A percentile compares a stretch with the other conserved stretches of the same genome.
Evolutionary conservation across 2,797 vertebrate genomes (phyloP).

Genomic region (Labeo calbasu): DNA sequence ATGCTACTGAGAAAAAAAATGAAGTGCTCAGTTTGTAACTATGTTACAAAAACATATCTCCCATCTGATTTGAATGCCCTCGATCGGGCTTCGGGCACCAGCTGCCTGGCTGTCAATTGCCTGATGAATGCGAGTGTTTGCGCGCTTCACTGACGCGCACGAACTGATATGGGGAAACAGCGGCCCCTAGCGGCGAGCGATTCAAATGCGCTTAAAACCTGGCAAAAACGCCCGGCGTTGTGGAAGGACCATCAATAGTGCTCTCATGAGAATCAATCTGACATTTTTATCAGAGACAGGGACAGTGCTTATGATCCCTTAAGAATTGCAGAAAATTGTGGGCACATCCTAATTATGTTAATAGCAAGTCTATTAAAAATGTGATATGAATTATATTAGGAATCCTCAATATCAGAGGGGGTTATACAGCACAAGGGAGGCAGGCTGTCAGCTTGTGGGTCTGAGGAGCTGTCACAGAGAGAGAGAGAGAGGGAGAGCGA

Average conservation of each 20-base stretch:
- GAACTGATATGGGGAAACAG: slow-evolving; percentile 78
- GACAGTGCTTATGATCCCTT: slow-evolving; percentile 32
- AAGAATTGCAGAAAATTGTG: slow-evolving; percentile 28
- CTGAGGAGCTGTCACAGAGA: slow-evolving; percentile 61
- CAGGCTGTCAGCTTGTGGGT: slow-evolving; percentile 64
- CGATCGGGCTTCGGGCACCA: slow-evolving; percentile 41
- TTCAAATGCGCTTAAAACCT: slow-evolving; percentile 38
- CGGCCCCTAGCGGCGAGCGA: slow-evolving; percentile 75
- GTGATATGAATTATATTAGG: slow-evolving; percentile 48
- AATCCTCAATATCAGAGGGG: slow-evolving; percentile 51
- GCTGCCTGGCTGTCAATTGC: slow-evolving; percentile 32
- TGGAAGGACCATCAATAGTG: slow-evolving; percentile 39
- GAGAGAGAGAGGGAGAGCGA: slow-evolving; percentile 45
- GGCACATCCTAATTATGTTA: slow-evolving; percentile 48
- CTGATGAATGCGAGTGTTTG: slow-evolving; percentile 2
- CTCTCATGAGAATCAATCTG: slow-evolving; percentile 38
- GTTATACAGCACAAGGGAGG: slow-evolving; percentile 58
- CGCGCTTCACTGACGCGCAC: neutral
- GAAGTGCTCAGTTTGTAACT: slow-evolving; percentile 23
- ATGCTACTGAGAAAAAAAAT: slow-evolving; percentile 14
- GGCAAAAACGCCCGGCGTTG: neutral
- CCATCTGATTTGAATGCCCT: slow-evolving; percentile 41
- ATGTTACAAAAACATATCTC: slow-evolving; percentile 33
- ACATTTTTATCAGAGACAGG: slow-evolving; percentile 45
- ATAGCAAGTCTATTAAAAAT: slow-evolving; percentile 49